Conservation (phyloP, 1,140 invertebrate species). For the Paramacrobiotus metropolitanus region DNA sequence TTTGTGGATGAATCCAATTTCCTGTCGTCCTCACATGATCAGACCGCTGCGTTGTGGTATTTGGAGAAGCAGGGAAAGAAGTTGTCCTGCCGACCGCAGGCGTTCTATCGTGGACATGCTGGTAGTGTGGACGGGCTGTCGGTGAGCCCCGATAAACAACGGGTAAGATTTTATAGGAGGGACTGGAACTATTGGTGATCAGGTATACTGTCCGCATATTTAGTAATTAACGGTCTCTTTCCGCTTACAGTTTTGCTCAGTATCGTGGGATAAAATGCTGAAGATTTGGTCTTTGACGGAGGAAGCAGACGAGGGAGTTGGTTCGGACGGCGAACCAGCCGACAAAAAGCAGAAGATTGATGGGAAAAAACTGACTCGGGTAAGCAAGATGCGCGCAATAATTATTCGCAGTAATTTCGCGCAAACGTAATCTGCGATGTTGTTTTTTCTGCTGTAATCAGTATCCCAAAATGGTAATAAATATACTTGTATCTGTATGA, state of each 20-base stretch:
- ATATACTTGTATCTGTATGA: slow-evolving; percentile 6
- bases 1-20: slow-evolving; percentile 39
- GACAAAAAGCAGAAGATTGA: slow-evolving; percentile 6
- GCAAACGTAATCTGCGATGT: too few species aligned
- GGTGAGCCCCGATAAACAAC: not conserved
- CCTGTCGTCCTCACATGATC: slow-evolving; percentile 63
- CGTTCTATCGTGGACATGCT: slow-evolving; percentile 1
- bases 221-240: not conserved
- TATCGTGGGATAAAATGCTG: slow-evolving; percentile 54
- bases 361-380: slow-evolving; percentile 9
- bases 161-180: not conserved
- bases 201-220: not conserved
- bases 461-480: too few species aligned
- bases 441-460: too few species aligned
- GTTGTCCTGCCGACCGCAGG: not conserved
- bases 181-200: not conserved
- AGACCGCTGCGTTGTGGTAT: slow-evolving; percentile 68
- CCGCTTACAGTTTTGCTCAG: slow-evolving; percentile 53
- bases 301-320: slow-evolving; percentile 1
- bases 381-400: slow-evolving; percentile 9
- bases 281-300: slow-evolving; percentile 30
- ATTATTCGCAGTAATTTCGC: slow-evolving; percentile 7
- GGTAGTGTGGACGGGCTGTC: not conserved
- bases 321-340: slow-evolving; percentile 15
- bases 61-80: not conserved